Conservation (phyloP, 2,888 invertebrate genomes). For the Oligia fasciuncula region DNA sequence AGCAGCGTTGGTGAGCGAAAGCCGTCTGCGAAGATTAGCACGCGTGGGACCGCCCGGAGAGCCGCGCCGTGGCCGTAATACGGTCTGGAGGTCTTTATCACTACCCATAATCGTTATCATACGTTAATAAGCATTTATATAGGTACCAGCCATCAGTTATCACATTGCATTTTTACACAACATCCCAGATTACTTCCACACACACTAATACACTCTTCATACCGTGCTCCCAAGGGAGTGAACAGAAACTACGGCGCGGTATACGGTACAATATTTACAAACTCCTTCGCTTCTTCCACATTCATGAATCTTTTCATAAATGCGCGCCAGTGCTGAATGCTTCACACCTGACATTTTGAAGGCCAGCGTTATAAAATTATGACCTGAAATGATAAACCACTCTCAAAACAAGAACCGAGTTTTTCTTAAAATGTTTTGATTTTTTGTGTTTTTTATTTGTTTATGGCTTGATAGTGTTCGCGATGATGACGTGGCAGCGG, state of each 20-base stretch:
- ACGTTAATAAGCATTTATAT: too few relatives aligned
- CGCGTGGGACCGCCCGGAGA: too few relatives aligned
- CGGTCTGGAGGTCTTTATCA: too few relatives aligned
- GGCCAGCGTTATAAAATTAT: slow-evolving; percentile 50
- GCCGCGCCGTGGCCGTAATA: too few relatives aligned
- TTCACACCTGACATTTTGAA: slow-evolving; percentile 52
- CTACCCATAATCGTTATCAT: too few relatives aligned
- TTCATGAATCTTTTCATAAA: slow-evolving; percentile 63
- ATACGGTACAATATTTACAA: slow-evolving; percentile 56
- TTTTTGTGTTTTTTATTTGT: slow-evolving; percentile 2
- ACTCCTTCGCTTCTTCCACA: slow-evolving; percentile 45
- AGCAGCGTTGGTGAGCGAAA: too few relatives aligned
- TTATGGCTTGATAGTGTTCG: not conserved
- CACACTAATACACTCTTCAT: slow-evolving; percentile 34
- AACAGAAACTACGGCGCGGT: slow-evolving; percentile 38
- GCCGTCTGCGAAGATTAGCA: too few relatives aligned
- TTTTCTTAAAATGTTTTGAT: slow-evolving; percentile 22
- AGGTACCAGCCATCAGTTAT: too few relatives aligned
- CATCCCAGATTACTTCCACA: too few relatives aligned
- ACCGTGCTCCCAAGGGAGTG: slow-evolving; percentile 24
- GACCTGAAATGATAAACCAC: slow-evolving; percentile 38
- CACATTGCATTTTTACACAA: too few relatives aligned
- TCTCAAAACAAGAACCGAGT: slow-evolving; percentile 28
- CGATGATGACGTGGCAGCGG: not conserved
- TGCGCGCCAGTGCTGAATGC: slow-evolving; percentile 41